Percentiles rank a stretch among this genome's conserved stretches.
Evolutionary conservation across 2,888 invertebrate species (phyloP).

Genomic region (Chironomus tentans): DNA sequence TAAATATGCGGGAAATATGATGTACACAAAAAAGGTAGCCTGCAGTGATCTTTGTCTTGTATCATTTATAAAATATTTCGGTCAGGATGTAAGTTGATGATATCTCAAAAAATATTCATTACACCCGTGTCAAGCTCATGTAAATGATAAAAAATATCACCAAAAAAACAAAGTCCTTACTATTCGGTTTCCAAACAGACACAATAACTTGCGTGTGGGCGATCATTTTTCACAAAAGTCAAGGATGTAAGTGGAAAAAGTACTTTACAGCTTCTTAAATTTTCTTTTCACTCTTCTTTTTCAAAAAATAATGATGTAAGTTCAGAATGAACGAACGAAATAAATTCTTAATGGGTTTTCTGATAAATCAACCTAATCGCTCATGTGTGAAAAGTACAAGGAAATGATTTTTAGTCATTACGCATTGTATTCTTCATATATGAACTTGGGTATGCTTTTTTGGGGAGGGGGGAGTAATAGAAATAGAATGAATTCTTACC

Average conservation of each 20-base stretch:
- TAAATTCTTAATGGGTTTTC: not conserved
- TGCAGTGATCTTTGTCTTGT: too few relatives aligned
- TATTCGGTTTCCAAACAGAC: too few relatives aligned
- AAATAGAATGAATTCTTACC: conserved; percentile 29
- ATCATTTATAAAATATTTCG: too few relatives aligned
- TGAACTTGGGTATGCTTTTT: not conserved
- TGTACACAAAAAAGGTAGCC: too few relatives aligned
- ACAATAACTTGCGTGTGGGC: too few relatives aligned
- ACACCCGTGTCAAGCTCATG: too few relatives aligned
- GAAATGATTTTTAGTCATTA: not conserved
- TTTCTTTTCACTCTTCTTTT: not conserved
- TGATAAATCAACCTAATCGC: not conserved
- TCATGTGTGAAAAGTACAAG: conserved; percentile 7
- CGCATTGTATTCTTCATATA: not conserved
- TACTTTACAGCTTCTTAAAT: not conserved
- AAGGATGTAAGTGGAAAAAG: not conserved
- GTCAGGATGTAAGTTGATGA: too few relatives aligned
- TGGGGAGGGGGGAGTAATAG: not conserved
- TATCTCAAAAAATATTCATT: too few relatives aligned
- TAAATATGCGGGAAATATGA: too few relatives aligned
- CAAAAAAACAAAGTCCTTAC: too few relatives aligned
- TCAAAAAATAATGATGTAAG: not conserved
- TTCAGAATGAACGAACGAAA: not conserved
- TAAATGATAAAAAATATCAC: too few relatives aligned
- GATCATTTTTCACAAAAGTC: not conserved